Base-by-base conservation (phyloP, 2,888 invertebrate species). In the Brachypalpus laphriformis region DNA sequence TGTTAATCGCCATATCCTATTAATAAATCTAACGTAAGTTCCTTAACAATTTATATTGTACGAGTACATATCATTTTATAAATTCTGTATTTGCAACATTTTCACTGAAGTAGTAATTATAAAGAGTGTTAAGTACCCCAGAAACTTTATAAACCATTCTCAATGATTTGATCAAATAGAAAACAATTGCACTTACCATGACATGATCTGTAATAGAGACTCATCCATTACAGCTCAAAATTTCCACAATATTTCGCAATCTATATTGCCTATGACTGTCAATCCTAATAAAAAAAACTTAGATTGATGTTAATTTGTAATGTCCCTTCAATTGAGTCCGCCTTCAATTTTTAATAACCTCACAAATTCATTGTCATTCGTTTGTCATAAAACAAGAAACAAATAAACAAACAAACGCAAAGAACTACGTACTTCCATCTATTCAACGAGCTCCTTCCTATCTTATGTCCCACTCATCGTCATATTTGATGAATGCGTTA, bases 251-350 rank as follows among this genome's bases (percentile, higher is more conserved):
- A 20, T 66, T 5, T 37, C 22, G 9, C 65, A 59, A 57, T 34
- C 51, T 22, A 8, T 14, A 9, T 20, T 47, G 54, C 45, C 65
- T 37, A 61, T 56, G 45, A 51, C 34, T 75, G 66, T 81, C 81
- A 81, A 61, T 81, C 71, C 49, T 68, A 75, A 81, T 81, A 68
- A 81, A 81, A 65, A n/a, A 37, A 9, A 3, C 18, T 16, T 54
- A 61, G 20, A 75, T 81, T 81, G 74, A 45, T 45, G 34, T 25
- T 61, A 40, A 81, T 81, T 81, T n/a, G n/a, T 14, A 45, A 34
- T 22, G 34, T 61, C 16, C 5, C 49, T 72, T 51, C 68, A 81
- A 81, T 81, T 81, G 40, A 68, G 42, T 61, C 14, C 14, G 8
- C 20, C 25, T 59, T 74, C 18, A 51, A 37, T 28, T 49, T 59